A percentile compares a stretch with the other conserved stretches of the same genome.
These are phyloP conservation scores for Heliconius hortense DNA, from an alignment of 2,888 invertebrate genomes.

Conservation along the genomic window DNA sequence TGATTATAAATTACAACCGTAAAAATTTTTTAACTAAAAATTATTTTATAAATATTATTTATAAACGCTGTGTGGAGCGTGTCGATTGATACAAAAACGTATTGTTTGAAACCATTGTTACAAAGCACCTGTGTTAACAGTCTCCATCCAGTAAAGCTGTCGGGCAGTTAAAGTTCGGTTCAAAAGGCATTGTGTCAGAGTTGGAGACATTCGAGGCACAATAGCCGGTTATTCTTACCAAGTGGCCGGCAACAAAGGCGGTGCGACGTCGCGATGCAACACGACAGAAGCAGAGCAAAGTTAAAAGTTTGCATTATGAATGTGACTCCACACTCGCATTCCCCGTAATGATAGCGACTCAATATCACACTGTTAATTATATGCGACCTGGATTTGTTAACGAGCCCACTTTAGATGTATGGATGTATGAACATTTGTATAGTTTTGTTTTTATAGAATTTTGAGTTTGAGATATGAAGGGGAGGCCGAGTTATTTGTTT, in stretches of 20 bases:
- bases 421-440: constrained; percentile 7
- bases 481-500: background rate
- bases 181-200: constrained; percentile 34
- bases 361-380: constrained; percentile 36
- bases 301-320: constrained; percentile 35
- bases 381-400: constrained; percentile 34
- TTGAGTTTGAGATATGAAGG: background rate
- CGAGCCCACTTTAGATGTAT: constrained; percentile 27
- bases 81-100: constrained; percentile 16
- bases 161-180: constrained; percentile 28
- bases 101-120: constrained; percentile 16
- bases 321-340: constrained; percentile 18
- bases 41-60: background rate
- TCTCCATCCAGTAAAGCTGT: constrained; percentile 26
- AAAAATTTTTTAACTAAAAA: background rate
- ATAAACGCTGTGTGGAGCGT: background rate
- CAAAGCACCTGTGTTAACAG: constrained; percentile 25
- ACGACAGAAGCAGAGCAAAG: constrained; percentile 22
- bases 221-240: constrained; percentile 31
- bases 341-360: constrained; percentile 32
- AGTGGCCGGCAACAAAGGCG: constrained; percentile 32
- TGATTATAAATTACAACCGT: background rate
- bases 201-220: constrained; percentile 34
- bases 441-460: background rate
- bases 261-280: constrained; percentile 27